phyloP scores from a whole-genome alignment of 1,140 invertebrate genomes.

The Hormaphis cornu region DNA sequence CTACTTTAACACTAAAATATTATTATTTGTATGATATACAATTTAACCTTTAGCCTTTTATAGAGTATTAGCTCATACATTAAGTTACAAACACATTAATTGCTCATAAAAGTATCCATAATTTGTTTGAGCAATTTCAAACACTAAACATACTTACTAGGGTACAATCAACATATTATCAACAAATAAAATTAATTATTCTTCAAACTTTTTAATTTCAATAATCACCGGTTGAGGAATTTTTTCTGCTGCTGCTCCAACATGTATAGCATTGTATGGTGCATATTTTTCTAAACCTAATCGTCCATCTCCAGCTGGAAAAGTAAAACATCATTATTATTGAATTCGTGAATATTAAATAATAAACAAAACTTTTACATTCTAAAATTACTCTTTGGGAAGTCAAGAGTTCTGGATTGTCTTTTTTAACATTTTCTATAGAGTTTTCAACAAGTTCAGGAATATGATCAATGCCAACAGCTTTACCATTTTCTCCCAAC shows the following conservation, averaged over 20 bases:
- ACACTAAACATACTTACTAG: no score
- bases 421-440: slow-evolving; percentile 64
- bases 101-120: no score
- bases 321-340: not conserved
- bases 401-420: slow-evolving; percentile 58
- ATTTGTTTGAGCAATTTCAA: no score
- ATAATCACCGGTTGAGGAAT: slow-evolving; percentile 61
- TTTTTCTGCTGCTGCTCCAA: slow-evolving; percentile 76
- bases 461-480: slow-evolving; percentile 92
- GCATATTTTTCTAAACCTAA: slow-evolving; percentile 59
- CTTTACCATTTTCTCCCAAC: slow-evolving; percentile 66
- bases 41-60: no score
- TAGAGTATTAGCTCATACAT: no score
- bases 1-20: no score
- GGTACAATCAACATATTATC: no score
- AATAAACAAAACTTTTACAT: slow-evolving; percentile 45
- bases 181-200: no score
- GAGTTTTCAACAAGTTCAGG: slow-evolving; percentile 69
- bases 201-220: not conserved
- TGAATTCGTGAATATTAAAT: not conserved
- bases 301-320: slow-evolving; percentile 72
- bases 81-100: no score
- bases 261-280: slow-evolving; percentile 88
- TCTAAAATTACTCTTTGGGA: slow-evolving; percentile 58
- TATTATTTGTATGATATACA: no score